Conservation (phyloP, 2,113 vertebrate species). For the Pleuronectes platessa region DNA sequence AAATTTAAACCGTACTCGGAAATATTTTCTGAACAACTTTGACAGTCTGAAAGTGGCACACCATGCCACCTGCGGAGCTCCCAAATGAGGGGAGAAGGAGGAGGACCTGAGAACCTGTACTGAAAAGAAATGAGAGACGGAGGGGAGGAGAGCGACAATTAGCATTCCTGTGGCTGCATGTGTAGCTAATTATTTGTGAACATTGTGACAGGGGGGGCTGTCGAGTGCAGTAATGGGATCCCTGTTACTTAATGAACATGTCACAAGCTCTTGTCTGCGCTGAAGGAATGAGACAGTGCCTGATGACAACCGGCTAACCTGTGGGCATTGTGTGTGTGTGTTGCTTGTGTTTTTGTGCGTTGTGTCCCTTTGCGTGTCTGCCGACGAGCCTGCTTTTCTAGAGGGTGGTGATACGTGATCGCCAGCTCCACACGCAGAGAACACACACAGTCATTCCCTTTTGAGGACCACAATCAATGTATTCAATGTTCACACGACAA, state of each 20-base stretch:
- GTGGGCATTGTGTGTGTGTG: slow-evolving; percentile 34
- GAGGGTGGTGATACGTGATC: background rate
- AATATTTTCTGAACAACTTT: slow-evolving; percentile 66
- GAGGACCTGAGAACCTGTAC: slow-evolving; percentile 47
- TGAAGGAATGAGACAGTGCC: slow-evolving; percentile 59
- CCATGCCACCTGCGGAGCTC: slow-evolving; percentile 60
- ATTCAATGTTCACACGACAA: no score
- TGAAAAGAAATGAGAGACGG: slow-evolving; percentile 51
- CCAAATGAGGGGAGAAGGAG: slow-evolving; percentile 39
- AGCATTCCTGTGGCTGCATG: slow-evolving; percentile 74
- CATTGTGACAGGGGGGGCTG: slow-evolving; percentile 76
- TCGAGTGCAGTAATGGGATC: slow-evolving; percentile 76
- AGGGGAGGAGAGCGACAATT: slow-evolving; percentile 74
- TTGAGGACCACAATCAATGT: background rate
- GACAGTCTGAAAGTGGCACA: slow-evolving; percentile 67
- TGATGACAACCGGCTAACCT: slow-evolving; percentile 58
- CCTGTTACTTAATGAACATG: slow-evolving; percentile 82
- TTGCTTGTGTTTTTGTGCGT: background rate
- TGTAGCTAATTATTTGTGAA: slow-evolving; percentile 79
- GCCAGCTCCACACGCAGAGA: no score
- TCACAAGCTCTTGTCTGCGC: slow-evolving; percentile 72
- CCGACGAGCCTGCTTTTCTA: background rate
- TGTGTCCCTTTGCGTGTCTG: background rate
- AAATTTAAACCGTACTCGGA: slow-evolving; percentile 69
- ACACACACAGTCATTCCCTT: no score